A percentile compares a stretch with the other conserved stretches of the same genome.
Evolutionary conservation across 2,888 invertebrate genomes (phyloP).

Genomic region (Diachrysia chrysitis): DNA sequence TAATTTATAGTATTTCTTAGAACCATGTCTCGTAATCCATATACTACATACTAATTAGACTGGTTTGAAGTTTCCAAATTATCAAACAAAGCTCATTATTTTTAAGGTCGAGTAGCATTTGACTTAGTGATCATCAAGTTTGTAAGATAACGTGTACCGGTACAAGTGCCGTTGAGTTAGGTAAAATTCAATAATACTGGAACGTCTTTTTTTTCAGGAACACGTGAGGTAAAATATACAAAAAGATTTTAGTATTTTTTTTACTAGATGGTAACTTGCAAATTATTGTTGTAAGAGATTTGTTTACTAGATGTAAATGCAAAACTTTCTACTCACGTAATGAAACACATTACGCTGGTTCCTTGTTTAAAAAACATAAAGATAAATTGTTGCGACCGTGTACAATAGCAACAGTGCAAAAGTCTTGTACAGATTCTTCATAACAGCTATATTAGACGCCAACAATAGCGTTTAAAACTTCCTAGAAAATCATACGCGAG

Average conservation of each 20-base stretch:
- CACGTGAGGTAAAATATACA: neutral
- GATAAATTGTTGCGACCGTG: conserved; percentile 25
- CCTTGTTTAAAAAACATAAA: conserved; percentile 20
- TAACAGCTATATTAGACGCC: conserved; percentile 30
- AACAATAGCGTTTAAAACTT: conserved; percentile 43
- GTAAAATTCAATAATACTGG: conserved; percentile 2
- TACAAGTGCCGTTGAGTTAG: conserved; percentile 3
- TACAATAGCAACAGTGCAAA: conserved; percentile 24
- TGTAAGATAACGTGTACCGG: neutral
- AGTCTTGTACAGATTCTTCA: conserved; percentile 24
- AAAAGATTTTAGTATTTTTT: neutral
- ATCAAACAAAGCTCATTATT: neutral
- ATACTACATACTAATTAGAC: neutral
- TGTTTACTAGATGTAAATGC: conserved; percentile 15
- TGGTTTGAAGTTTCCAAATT: neutral
- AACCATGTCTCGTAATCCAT: neutral
- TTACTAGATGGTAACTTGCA: neutral
- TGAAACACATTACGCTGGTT: conserved; percentile 18
- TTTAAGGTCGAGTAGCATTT: neutral
- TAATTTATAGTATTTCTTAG: neutral
- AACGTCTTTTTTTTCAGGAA: neutral
- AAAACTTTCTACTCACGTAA: conserved; percentile 30
- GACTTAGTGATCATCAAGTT: neutral
- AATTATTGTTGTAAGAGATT: conserved; percentile 21
- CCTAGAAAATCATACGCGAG: conserved; percentile 27